These are phyloP conservation scores for Caenorhabditis japonica DNA, from an alignment of 2,888 invertebrate species.

Conservation along the genomic window DNA sequence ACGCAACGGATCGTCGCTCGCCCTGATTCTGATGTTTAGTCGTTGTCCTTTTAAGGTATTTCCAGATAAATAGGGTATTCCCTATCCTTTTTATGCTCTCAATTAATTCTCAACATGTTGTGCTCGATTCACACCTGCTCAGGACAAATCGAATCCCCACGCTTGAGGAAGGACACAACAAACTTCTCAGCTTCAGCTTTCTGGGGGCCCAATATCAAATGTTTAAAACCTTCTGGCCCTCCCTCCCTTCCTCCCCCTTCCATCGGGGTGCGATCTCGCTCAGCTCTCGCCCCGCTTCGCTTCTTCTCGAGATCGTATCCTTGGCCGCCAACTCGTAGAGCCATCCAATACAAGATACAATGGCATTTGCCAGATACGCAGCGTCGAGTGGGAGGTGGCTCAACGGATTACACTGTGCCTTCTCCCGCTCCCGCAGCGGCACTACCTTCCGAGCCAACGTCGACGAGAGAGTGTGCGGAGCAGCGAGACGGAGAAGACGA, in stretches of 20 bases:
- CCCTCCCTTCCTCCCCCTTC: background rate
- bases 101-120: too few relatives aligned
- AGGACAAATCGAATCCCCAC: too few relatives aligned
- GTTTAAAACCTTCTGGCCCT: slow-evolving; percentile 34
- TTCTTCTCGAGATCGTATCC: slow-evolving; percentile 38
- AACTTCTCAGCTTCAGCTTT: background rate
- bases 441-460: slow-evolving; percentile 25
- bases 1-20: too few relatives aligned
- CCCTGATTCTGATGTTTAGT: slow-evolving; percentile 1
- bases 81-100: too few relatives aligned
- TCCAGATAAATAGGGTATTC: too few relatives aligned
- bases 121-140: too few relatives aligned
- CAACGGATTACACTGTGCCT: slow-evolving; percentile 30
- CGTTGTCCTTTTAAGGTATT: too few relatives aligned
- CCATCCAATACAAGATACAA: slow-evolving; percentile 27
- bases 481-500: slow-evolving; percentile 18
- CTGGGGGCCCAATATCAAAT: slow-evolving; percentile 28
- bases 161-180: too few relatives aligned
- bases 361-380: slow-evolving; percentile 44
- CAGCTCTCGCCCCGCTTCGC: slow-evolving; percentile 16
- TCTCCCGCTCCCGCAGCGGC: slow-evolving; percentile 10
- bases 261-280: background rate
- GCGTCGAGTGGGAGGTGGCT: slow-evolving; percentile 44
- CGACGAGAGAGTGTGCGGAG: slow-evolving; percentile 4
- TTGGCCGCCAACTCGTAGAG: slow-evolving; percentile 47